Evolutionary conservation across 2,113 vertebrate species (phyloP).

Genomic region (Dryoscopus gambensis): DNA sequence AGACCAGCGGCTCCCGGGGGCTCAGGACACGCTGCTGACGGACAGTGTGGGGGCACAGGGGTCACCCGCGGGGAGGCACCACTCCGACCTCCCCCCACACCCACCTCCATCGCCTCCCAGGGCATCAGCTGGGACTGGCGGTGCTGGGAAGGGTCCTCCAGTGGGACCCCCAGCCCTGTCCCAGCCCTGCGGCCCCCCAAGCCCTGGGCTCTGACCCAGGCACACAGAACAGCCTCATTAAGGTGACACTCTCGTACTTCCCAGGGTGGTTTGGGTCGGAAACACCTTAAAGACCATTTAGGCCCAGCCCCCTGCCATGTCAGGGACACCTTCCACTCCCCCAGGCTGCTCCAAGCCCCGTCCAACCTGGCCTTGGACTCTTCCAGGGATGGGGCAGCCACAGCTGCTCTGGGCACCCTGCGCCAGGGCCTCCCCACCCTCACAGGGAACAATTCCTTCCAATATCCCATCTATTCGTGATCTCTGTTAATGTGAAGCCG

Average conservation of each 20-base stretch:
- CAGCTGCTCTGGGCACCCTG: background rate
- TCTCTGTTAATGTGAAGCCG: background rate
- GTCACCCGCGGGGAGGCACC: accelerated
- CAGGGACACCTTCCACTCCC: accelerated
- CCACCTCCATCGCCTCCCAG: accelerated
- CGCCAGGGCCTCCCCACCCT: background rate
- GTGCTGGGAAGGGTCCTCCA: background rate
- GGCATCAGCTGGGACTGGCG: background rate
- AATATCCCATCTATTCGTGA: background rate
- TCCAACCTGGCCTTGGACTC: background rate
- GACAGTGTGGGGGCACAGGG: background rate
- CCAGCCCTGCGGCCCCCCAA: background rate
- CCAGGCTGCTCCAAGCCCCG: background rate
- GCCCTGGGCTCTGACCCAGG: background rate
- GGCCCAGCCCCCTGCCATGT: background rate
- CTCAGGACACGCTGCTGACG: accelerated
- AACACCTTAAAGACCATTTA: background rate
- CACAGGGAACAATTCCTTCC: background rate
- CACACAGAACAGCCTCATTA: background rate
- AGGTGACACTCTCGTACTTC: background rate
- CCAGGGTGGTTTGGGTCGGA: background rate
- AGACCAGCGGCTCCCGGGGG: background rate
- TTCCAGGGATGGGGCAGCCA: background rate
- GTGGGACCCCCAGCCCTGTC: background rate
- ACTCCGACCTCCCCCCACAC: background rate